Evolutionary conservation across 2,888 invertebrate species (phyloP).

Genomic region (Heliothis peltigera): DNA sequence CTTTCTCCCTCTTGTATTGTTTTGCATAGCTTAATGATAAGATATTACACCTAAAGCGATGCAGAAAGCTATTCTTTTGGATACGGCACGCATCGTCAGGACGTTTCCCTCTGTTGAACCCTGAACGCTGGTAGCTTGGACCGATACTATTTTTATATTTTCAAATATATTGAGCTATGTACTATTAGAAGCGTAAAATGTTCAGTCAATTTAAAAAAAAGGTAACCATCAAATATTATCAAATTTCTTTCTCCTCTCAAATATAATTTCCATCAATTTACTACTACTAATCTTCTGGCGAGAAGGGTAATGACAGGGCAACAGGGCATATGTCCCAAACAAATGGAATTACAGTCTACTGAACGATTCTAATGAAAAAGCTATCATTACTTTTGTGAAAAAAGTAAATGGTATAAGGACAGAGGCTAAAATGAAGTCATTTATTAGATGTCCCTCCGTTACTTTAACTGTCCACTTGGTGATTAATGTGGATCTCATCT

Average conservation of each 20-base stretch:
- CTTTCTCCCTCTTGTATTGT: too few species aligned
- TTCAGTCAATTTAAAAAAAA: too few species aligned
- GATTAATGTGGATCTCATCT: slow-evolving; percentile 37
- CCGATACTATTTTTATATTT: too few species aligned
- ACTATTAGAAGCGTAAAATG: too few species aligned
- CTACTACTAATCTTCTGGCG: neutral
- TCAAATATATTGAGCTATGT: too few species aligned
- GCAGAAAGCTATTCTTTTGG: too few species aligned
- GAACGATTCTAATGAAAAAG: slow-evolving; percentile 13
- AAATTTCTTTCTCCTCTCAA: neutral
- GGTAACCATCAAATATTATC: neutral
- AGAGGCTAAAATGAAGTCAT: slow-evolving; percentile 57
- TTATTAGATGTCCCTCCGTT: slow-evolving; percentile 47
- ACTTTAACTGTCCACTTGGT: slow-evolving; percentile 26
- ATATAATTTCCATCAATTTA: neutral
- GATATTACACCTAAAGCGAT: too few species aligned
- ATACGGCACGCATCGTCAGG: too few species aligned
- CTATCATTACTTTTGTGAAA: slow-evolving; percentile 15
- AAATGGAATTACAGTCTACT: neutral
- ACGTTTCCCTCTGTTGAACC: too few species aligned
- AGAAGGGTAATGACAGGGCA: slow-evolving; percentile 2
- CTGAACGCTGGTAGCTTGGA: too few species aligned
- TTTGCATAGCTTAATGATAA: too few species aligned
- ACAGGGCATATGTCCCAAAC: neutral
- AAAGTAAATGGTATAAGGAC: slow-evolving; percentile 45